A percentile compares a stretch with the other conserved stretches of the same genome.
These are phyloP conservation scores for Boloria euphrosyne DNA, from an alignment of 2,888 invertebrate genomes.

Conservation along the genomic window DNA sequence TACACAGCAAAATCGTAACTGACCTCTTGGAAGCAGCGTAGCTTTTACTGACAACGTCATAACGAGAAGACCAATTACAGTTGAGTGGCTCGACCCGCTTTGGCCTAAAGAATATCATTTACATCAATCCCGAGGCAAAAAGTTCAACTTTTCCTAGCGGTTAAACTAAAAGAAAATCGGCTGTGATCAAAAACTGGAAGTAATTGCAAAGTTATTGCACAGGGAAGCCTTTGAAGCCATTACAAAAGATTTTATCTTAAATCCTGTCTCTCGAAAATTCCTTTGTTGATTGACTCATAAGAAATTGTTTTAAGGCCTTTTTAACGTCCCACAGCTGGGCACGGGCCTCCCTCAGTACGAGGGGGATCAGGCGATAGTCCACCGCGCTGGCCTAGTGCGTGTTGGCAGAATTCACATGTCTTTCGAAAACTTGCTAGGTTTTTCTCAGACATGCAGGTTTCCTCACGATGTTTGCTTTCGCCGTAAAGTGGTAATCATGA, in stretches of 20 bases:
- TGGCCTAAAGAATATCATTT: conserved; percentile 34
- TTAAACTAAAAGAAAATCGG: conserved; percentile 15
- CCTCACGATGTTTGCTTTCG: too few species aligned
- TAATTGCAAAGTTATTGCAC: not conserved
- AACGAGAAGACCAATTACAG: conserved; percentile 56
- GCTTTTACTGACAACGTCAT: conserved; percentile 41
- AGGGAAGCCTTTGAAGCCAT: not conserved
- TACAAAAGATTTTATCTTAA: not conserved
- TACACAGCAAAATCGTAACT: conserved; percentile 30
- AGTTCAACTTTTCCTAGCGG: conserved; percentile 20
- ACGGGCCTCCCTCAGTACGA: too few species aligned
- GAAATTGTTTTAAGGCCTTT: too few species aligned
- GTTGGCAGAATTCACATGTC: too few species aligned
- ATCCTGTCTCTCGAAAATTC: too few species aligned
- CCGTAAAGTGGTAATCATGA: too few species aligned
- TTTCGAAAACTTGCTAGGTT: too few species aligned
- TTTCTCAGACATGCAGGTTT: too few species aligned
- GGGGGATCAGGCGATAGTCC: too few species aligned
- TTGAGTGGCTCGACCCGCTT: conserved; percentile 45
- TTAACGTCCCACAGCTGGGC: too few species aligned
- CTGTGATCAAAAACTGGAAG: conserved; percentile 2
- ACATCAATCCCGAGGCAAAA: conserved; percentile 28
- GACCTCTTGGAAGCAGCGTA: conserved; percentile 40
- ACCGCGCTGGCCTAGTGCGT: too few species aligned
- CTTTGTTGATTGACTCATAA: too few species aligned